phyloP scores from a whole-genome alignment of 2,113 vertebrate species.

The Rana temporaria region DNA sequence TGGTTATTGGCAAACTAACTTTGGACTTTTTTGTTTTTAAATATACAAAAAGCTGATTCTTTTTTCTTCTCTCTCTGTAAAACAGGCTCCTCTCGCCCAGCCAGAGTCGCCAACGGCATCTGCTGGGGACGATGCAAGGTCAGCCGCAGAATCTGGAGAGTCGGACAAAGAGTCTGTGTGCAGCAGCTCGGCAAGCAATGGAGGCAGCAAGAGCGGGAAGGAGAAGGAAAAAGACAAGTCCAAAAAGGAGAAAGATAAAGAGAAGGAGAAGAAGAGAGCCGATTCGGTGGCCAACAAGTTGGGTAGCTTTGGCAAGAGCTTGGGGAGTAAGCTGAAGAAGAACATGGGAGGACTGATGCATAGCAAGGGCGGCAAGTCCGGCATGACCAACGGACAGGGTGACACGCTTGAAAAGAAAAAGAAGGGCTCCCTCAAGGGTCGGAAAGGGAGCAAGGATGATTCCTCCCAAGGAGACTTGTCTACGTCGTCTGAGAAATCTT shows the following conservation, averaged over 20 bases:
- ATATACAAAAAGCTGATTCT: too few relatives aligned
- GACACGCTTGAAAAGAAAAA: constrained; percentile 88
- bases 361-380: constrained; percentile 72
- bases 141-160: constrained; percentile 88
- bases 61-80: neutral
- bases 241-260: constrained; percentile 82
- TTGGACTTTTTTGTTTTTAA: too few relatives aligned
- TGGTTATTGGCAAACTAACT: too few relatives aligned
- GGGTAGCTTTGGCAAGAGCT: constrained; percentile 93
- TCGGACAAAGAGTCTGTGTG: constrained; percentile 96
- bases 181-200: constrained; percentile 89
- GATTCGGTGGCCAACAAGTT: constrained; percentile 96
- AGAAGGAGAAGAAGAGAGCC: constrained; percentile 87
- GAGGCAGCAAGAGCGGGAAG: constrained; percentile 66
- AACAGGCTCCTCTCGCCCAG: constrained; percentile 90
- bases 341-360: constrained; percentile 96
- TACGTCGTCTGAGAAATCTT: constrained; percentile 68
- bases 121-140: constrained; percentile 86
- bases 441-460: constrained; percentile 87
- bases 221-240: constrained; percentile 74
- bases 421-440: constrained; percentile 81
- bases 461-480: constrained; percentile 65
- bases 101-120: constrained; percentile 93
- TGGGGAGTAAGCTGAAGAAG: constrained; percentile 94
- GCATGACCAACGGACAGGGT: constrained; percentile 66